phyloP scores from a whole-genome alignment of 1,140 invertebrate species.

The Zaprionus davidi region DNA sequence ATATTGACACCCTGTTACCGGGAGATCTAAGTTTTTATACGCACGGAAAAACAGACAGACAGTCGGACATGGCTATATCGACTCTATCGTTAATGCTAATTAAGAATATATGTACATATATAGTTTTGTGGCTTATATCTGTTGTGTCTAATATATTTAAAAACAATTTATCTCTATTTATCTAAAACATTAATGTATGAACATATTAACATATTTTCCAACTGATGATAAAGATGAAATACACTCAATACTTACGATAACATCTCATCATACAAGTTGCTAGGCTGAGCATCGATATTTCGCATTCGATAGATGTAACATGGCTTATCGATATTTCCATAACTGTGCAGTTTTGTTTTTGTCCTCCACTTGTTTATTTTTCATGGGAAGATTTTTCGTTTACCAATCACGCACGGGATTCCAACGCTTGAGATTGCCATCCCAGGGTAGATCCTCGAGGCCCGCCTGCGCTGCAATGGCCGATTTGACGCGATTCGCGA shows the following conservation, averaged over 20 bases:
- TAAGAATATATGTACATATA: too few relatives aligned
- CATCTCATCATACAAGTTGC: too few relatives aligned
- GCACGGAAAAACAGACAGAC: too few relatives aligned
- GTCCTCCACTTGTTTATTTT: neutral
- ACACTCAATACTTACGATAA: too few relatives aligned
- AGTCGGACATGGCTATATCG: too few relatives aligned
- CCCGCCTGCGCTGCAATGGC: conserved; percentile 53
- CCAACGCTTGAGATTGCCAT: conserved; percentile 64
- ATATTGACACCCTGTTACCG: too few relatives aligned
- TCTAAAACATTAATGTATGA: neutral
- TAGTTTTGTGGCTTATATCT: too few relatives aligned
- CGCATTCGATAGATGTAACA: neutral
- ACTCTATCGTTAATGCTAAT: too few relatives aligned
- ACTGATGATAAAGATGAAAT: neutral
- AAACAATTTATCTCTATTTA: neutral
- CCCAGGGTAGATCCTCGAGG: conserved; percentile 56
- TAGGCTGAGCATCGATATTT: neutral
- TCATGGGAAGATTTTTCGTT: neutral
- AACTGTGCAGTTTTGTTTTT: neutral
- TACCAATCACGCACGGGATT: conserved; percentile 54
- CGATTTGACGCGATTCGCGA: conserved; percentile 56
- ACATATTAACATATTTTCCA: neutral
- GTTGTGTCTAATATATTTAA: neutral
- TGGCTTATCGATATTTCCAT: neutral
- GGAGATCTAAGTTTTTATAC: too few relatives aligned